These are phyloP conservation scores for Atlantisia rogersi DNA, from an alignment of 2,113 vertebrate species.

Conservation along the genomic window DNA sequence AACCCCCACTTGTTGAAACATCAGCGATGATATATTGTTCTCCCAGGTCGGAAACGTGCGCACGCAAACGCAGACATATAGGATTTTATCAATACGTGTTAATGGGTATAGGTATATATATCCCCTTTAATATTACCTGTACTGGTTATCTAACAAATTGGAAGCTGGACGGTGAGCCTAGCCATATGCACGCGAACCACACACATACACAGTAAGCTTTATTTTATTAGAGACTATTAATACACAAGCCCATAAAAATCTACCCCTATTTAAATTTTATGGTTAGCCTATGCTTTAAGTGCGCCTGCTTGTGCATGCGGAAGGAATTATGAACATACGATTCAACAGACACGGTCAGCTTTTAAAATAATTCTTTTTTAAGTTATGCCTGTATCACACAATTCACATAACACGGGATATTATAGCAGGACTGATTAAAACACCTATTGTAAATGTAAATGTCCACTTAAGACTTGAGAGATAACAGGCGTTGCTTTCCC, in stretches of 20 bases:
- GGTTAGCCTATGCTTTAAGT: not conserved
- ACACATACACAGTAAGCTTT: not conserved
- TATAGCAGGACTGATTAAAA: not conserved
- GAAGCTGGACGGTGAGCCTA: not conserved
- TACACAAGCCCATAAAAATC: constrained; percentile 35
- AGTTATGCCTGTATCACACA: not conserved
- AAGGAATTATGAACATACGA: not conserved
- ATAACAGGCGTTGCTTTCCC: not conserved
- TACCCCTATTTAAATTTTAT: constrained; percentile 36
- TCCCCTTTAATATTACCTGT: not conserved
- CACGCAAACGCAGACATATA: not conserved
- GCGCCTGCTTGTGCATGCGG: not conserved
- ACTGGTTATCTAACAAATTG: not conserved
- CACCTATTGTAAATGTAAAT: not conserved
- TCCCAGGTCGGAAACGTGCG: not conserved
- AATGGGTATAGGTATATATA: not conserved
- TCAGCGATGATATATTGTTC: not conserved
- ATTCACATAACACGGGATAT: not conserved
- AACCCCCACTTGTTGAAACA: not conserved
- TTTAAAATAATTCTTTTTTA: not conserved
- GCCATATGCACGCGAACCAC: not conserved
- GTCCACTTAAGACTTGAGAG: not conserved
- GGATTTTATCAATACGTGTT: not conserved
- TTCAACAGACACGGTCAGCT: not conserved
- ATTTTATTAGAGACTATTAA: constrained; percentile 54